phyloP scores from a whole-genome alignment of 2,888 invertebrate genomes.

The Busseola fusca region DNA sequence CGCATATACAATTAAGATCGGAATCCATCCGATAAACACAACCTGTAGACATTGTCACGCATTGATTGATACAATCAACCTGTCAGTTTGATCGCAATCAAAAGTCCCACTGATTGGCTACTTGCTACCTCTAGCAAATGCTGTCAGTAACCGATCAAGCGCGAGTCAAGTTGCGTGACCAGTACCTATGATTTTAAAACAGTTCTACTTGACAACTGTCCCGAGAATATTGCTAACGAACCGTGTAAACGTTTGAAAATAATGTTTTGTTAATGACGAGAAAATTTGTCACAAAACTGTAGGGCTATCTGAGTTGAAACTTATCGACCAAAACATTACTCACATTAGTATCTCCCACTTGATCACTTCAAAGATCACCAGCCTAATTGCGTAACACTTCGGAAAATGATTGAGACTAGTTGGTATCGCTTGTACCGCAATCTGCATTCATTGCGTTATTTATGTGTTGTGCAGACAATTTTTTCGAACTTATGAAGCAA shows the following conservation, averaged over 20 bases:
- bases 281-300: constrained; percentile 5
- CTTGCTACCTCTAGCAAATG: background rate
- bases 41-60: background rate
- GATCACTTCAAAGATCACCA: too few relatives aligned
- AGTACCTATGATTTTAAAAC: constrained; percentile 31
- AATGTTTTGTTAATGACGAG: background rate
- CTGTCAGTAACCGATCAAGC: constrained; percentile 34
- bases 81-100: constrained; percentile 14
- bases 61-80: constrained; percentile 3
- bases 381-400: too few relatives aligned
- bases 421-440: too few relatives aligned
- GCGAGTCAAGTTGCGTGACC: constrained; percentile 28
- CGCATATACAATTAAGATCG: background rate
- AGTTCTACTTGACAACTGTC: constrained; percentile 25
- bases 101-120: constrained; percentile 3
- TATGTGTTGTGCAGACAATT: too few relatives aligned
- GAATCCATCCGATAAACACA: background rate
- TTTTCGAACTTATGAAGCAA: too few relatives aligned
- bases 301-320: background rate
- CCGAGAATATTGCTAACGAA: constrained; percentile 23
- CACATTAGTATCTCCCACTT: background rate
- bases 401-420: too few relatives aligned
- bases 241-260: constrained; percentile 36
- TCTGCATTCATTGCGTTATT: too few relatives aligned
- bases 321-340: background rate